Evolutionary conservation across 2,888 invertebrate genomes (phyloP).

Genomic region (Sarcophaga subvicina): DNA sequence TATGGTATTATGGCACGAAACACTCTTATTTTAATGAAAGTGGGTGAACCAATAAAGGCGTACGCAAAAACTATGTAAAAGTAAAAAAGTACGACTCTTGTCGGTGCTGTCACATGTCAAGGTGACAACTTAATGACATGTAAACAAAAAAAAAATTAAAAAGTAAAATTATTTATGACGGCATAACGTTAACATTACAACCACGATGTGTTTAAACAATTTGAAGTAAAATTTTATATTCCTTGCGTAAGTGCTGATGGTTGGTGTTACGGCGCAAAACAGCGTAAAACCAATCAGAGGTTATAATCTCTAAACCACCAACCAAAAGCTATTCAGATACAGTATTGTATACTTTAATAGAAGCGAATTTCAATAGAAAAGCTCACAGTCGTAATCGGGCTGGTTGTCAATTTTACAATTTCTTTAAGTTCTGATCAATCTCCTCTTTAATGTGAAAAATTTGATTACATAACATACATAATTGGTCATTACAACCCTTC

Average conservation of each 20-base stretch:
- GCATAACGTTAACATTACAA: neutral
- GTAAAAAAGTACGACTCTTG: slow-evolving; percentile 16
- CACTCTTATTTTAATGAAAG: slow-evolving; percentile 43
- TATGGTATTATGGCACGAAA: neutral
- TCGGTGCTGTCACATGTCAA: slow-evolving; percentile 55
- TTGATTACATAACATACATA: too few species aligned
- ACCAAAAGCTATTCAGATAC: too few species aligned
- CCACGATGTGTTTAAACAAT: neutral
- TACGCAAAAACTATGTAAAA: neutral
- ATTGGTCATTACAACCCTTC: too few species aligned
- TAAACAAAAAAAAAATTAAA: slow-evolving; percentile 25
- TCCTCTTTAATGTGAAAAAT: too few species aligned
- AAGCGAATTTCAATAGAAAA: too few species aligned
- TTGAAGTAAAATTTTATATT: neutral
- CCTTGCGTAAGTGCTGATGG: neutral
- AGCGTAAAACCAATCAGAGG: too few species aligned
- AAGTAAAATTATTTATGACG: slow-evolving; percentile 47
- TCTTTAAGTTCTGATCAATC: too few species aligned
- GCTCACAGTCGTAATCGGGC: too few species aligned
- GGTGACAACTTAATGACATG: slow-evolving; percentile 61
- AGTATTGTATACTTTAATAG: too few species aligned
- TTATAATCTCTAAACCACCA: too few species aligned
- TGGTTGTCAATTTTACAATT: too few species aligned
- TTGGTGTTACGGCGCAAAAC: too few species aligned
- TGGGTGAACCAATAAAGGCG: slow-evolving; percentile 47